Evolutionary conservation across 2,888 invertebrate species (phyloP).

Genomic region (Torymus texanus): DNA sequence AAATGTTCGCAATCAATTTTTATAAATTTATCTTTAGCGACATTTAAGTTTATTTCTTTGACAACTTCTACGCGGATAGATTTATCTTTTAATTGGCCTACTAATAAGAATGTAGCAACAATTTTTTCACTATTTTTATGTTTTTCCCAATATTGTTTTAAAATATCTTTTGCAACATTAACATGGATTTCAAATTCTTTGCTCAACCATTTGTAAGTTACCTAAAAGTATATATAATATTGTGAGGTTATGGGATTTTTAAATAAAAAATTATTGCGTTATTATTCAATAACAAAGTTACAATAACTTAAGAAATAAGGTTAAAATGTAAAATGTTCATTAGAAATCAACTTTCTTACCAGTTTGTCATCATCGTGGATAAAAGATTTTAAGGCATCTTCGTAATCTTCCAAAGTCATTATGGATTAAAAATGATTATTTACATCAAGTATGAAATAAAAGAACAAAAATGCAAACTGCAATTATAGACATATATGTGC

Average conservation of each 20-base stretch:
- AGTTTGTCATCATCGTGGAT: conserved; percentile 55
- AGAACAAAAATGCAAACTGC: no score
- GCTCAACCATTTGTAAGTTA: conserved; percentile 76
- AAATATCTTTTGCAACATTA: conserved; percentile 73
- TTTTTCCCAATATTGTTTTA: conserved; percentile 69
- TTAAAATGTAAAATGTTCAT: neutral
- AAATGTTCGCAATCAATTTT: conserved; percentile 73
- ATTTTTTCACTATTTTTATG: conserved; percentile 63
- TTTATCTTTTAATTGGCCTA: conserved; percentile 68
- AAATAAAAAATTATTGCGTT: neutral
- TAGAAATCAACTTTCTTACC: conserved; percentile 25
- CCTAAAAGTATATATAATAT: conserved; percentile 63
- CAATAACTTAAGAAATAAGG: neutral
- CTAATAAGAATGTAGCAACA: conserved; percentile 69
- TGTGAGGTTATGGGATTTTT: neutral
- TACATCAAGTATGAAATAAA: no score
- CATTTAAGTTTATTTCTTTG: conserved; percentile 66
- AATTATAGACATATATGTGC: no score
- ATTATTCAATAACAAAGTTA: no score
- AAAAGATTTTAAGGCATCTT: conserved; percentile 47
- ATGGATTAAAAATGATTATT: neutral
- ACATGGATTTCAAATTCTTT: conserved; percentile 74
- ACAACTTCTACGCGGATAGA: conserved; percentile 72
- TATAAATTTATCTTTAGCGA: conserved; percentile 68
- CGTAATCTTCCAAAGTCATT: conserved; percentile 50